Conservation (phyloP, 2,113 vertebrate genomes). For the Crotophaga sulcirostris region DNA sequence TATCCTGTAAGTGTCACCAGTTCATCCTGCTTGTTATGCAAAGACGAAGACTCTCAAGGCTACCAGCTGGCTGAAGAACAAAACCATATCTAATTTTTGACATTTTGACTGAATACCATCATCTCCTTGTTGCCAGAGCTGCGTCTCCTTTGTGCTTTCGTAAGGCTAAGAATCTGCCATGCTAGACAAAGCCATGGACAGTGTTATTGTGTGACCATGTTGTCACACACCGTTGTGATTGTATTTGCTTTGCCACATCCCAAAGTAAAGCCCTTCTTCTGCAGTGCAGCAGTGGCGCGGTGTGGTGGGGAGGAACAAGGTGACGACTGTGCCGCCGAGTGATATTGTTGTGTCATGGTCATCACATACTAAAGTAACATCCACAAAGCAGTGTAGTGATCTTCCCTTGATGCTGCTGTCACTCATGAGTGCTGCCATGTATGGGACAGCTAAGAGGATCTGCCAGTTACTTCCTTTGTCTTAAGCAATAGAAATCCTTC, state of each 20-base stretch:
- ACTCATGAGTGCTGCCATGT: neutral
- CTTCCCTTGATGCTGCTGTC: neutral
- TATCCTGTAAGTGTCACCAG: neutral
- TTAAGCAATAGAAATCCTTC: neutral
- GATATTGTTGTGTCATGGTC: neutral
- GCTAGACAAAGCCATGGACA: neutral
- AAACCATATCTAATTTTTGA: neutral
- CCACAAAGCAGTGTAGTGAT: neutral
- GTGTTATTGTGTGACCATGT: accelerated
- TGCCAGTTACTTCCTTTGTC: neutral
- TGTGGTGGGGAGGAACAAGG: neutral
- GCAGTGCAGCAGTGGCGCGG: neutral
- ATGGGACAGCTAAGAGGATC: neutral
- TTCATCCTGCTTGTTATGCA: neutral
- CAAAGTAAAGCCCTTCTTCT: neutral
- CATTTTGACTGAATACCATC: neutral
- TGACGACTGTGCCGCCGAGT: neutral
- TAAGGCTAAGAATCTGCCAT: neutral
- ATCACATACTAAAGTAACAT: neutral
- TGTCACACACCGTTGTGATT: neutral
- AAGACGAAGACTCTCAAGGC: neutral
- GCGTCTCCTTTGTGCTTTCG: neutral
- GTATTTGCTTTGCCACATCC: neutral
- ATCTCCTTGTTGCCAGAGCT: neutral
- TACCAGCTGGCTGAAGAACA: neutral